Conservation (phyloP, 92 coral and sea anemone genomes). For the Isaurus tuberculatus region DNA sequence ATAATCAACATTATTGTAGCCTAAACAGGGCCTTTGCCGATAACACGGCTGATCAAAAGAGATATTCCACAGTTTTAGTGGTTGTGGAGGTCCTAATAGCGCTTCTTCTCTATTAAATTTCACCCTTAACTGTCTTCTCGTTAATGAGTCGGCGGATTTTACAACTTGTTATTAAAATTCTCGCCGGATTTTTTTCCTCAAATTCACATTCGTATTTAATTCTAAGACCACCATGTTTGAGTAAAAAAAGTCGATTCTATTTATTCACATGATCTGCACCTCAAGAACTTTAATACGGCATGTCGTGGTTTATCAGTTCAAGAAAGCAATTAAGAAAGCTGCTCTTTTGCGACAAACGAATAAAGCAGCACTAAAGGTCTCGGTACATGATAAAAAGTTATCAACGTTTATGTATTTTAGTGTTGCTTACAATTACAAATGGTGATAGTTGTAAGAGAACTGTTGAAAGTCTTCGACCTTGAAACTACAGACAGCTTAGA, state of each 20-base stretch:
- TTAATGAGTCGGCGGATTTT: neutral
- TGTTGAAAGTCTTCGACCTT: neutral
- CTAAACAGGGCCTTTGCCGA: conserved; percentile 49
- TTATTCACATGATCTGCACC: neutral
- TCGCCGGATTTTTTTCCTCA: neutral
- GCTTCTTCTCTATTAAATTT: neutral
- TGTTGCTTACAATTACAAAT: conserved; percentile 27
- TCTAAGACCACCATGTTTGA: neutral
- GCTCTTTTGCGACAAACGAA: conserved; percentile 20
- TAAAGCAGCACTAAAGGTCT: conserved; percentile 13
- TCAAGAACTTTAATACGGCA: conserved; percentile 17
- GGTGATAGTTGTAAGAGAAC: neutral
- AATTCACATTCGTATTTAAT: neutral
- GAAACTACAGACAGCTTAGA: neutral
- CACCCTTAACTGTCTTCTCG: neutral
- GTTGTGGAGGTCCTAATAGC: conserved; percentile 22
- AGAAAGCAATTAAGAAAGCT: conserved; percentile 28
- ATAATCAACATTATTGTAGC: conserved; percentile 44
- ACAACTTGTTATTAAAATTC: neutral
- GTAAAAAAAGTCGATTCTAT: neutral
- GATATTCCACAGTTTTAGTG: conserved; percentile 23
- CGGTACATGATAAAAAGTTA: conserved; percentile 34
- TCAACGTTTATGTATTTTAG: conserved; percentile 16
- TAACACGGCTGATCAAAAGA: conserved; percentile 38
- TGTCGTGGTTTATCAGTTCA: conserved; percentile 10